Evolutionary conservation across 2,888 invertebrate genomes (phyloP), one percentile per base, ranked within the genome.

Genomic region (Leptothorax acervorum): DNA sequence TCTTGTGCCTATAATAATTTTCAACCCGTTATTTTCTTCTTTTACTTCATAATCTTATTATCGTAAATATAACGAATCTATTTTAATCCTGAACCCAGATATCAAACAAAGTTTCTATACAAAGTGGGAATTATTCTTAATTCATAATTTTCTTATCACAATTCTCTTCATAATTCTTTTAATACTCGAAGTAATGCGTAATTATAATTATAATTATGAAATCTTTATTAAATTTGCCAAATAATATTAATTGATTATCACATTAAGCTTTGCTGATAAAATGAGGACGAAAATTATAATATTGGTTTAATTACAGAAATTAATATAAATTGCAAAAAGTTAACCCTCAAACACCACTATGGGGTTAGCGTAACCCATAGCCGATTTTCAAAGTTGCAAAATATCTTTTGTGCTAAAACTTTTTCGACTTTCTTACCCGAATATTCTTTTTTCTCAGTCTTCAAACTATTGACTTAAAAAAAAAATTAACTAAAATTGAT

Each of bases 301-400:
- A 62, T 39, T 65, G 15, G 0, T n/a, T 65, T 65, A 65, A n/a
- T 65, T 65, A 23, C 15, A 5, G n/a, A 70, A 70, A 70, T n/a
- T 51, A 51, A 70, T 31, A n/a, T 15, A 2, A 48, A 28, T 8
- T 18, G 18, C 48, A 48, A 23, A 28, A 18, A 66, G 23, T 23
- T 23, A 23, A 23, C 23, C 23, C 23, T 23, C 23, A 23, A 23
- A 23, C 23, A 23, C 23, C 23, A 23, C 23, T 23, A 23, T 23
- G 23, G 23, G 23, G 23, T 23, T 23, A 23, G 23, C 23, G 23
- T 23, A 23, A 23, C 23, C 23, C 23, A 23, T 23, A 23, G 23
- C 23, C 23, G 23, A 23, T 23, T 23, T 23, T 23, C 23, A 23
- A 23, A 23, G 23, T 23, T 23, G 23, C 23, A 23, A 23, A 23